Evolutionary conservation across 1,140 invertebrate species (phyloP), one percentile per base, ranked within the genome.

Genomic region (Drosophila simulans): DNA sequence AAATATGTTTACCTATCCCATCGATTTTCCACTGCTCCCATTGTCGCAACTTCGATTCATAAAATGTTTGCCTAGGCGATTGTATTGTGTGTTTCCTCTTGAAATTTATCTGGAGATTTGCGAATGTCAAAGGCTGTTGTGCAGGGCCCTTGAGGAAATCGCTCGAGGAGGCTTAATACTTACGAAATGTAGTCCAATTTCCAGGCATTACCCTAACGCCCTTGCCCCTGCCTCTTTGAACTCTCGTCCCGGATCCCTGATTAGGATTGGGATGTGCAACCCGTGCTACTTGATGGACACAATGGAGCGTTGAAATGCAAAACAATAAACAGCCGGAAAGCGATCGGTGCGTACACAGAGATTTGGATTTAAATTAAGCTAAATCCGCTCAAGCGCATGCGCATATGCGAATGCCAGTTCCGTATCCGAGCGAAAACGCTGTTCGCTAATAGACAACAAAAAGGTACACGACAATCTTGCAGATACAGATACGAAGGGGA

Each of bases 341-440:
- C 17, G 51, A 74, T 72, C 57, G 43, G 68, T 65, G 39, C 64
- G 58, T 39, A 63, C 73, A 75, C 80, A 84, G 49, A 89, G 83
- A 89, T 88, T 88, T 88, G 83, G 83, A 88, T 88, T 88, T 88
- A 88, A 88, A 88, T 88, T 88, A 88, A 88, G 84, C 83, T 89
- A 88, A 88, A 88, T 83, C 83, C 84, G 79, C 83, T 86, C 79
- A 88, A 76, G 83, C 74, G 70, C 64, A 73, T 52, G 57, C 70
- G 46, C 66, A 46, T 55, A 40, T 40, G 35, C 55, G 27, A 31
- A 31, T 31, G 31, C 8, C 7, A 53, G 57, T 72, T 49, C 66
- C 42, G 42, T 59, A 68, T 75, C 59, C 58, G 76, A 70, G 66
- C 64, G 51, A 54, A 70, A 70, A 56, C 17, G 51, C 66, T 63